Evolutionary conservation across 2,888 invertebrate species (phyloP), one percentile per base, ranked within the genome.

Genomic region (Drosophila eohydei): DNA sequence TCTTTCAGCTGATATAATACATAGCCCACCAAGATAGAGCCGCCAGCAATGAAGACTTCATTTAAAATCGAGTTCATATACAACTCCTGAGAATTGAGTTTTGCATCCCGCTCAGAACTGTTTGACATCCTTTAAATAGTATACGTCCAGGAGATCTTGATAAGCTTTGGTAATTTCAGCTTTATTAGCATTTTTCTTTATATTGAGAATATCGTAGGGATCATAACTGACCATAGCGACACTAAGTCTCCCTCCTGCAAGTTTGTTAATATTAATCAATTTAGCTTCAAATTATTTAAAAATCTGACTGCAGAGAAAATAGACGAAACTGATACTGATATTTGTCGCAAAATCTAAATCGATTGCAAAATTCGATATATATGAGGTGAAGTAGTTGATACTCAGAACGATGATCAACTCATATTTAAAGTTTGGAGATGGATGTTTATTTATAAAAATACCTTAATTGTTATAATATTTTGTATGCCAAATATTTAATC

Each of bases 121-220:
- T 6, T 30, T 28, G 9, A 26, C 16, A 54, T 54, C 55, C 26
- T 28, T 61, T 3, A 54, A 16, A 60, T 60, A 51, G 38, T 4
- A 52, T 11, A 21, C 5, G n/a, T 14, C 11, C 3, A 60, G 30
- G 2, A 58, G 30, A 9, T 43, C 5, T 0, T 14, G 41, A n/a
- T 51, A 64, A 21, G 64, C 64, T 0, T 51, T 28, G 11, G 26
- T 43, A 26, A 64, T 51, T 30, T 64, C 58, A 3, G 21, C n/a
- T 8, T 38, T 9, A 12, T 34, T 38, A 2, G 64, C 64, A 21
- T 1, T 38, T 16, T 30, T 43, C 43, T 38, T 34, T 3, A 64
- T 30, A 6, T 43, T 36, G 11, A 64, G 43, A 44, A 40, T 26
- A 2, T 51, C 36, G 36, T 51, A 59, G n/a, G 56, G 46, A 56